Evolutionary conservation across 1,140 invertebrate genomes (phyloP).

Genomic region (Drosophila baimaii): DNA sequence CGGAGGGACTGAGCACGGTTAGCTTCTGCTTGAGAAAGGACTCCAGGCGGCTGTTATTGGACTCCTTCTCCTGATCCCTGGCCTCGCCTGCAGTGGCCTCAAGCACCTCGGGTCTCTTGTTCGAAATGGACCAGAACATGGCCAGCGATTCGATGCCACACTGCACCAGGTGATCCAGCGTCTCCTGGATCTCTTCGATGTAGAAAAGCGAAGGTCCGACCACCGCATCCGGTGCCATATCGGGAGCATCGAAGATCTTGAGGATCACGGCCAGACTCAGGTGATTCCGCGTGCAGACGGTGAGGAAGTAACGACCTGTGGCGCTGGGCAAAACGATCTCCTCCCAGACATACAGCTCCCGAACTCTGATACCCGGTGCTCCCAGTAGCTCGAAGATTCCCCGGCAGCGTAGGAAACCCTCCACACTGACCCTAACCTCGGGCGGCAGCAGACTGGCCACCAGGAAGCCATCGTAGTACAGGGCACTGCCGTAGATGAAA

Average conservation of each 20-base stretch:
- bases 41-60: conserved; percentile 82
- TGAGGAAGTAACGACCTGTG: conserved; percentile 87
- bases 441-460: conserved; percentile 89
- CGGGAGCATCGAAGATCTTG: conserved; percentile 87
- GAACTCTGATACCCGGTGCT: conserved; percentile 86
- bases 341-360: conserved; percentile 90
- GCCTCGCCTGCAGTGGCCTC: conserved; percentile 38
- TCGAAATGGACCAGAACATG: conserved; percentile 87
- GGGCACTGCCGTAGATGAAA: conserved; percentile 89
- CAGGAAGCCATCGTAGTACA: conserved; percentile 90
- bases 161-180: conserved; percentile 88
- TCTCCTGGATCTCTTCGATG: conserved; percentile 89
- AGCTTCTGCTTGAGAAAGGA: conserved; percentile 85
- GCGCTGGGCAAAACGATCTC: conserved; percentile 87
- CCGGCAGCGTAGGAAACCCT: conserved; percentile 88
- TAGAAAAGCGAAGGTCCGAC: conserved; percentile 84
- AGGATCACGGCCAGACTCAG: conserved; percentile 89
- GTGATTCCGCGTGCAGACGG: conserved; percentile 89
- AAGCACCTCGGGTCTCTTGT: conserved; percentile 85
- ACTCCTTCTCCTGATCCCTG: conserved; percentile 47
- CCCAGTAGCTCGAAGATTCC: conserved; percentile 88
- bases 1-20: conserved; percentile 72
- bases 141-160: conserved; percentile 87
- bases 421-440: conserved; percentile 89
- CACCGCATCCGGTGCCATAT: conserved; percentile 62